A percentile compares a stretch with the other conserved stretches of the same genome.
Conservation (phyloP, 2,888 invertebrate genomes). For the Cataglyphis livida region DNA sequence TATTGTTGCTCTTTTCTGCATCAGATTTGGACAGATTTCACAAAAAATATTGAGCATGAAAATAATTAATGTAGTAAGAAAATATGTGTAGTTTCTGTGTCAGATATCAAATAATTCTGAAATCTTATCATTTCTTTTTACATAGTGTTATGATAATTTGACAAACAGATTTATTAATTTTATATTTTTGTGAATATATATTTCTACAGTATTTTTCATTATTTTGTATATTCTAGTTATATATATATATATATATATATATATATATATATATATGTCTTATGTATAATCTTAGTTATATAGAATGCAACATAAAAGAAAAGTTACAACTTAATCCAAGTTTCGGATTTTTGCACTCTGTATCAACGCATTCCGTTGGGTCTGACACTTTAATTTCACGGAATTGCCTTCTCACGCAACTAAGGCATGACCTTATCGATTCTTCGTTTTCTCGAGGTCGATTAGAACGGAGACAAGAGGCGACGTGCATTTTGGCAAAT, state of each 20-base stretch:
- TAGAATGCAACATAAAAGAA: neutral
- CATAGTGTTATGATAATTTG: neutral
- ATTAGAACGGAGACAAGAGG: conserved; percentile 47
- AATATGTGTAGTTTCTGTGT: neutral
- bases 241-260: too few species aligned
- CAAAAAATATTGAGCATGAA: neutral
- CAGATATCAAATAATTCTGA: neutral
- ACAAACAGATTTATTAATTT: neutral
- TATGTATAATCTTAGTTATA: neutral
- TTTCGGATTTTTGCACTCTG: conserved; percentile 2
- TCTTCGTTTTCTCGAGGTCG: conserved; percentile 31
- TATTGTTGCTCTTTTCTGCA: too few species aligned
- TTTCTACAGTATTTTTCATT: neutral
- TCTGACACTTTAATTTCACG: conserved; percentile 49
- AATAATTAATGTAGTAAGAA: neutral
- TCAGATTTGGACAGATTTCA: neutral
- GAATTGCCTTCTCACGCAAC: conserved; percentile 31
- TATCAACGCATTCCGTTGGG: conserved; percentile 19
- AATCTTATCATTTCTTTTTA: neutral
- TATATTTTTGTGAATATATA: neutral
- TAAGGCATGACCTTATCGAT: conserved; percentile 40
- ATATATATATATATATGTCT: too few species aligned
- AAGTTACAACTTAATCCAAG: conserved; percentile 40
- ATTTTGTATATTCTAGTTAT: neutral
- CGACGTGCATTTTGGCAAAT: conserved; percentile 72